Percentiles rank a stretch among this genome's conserved stretches.
phyloP scores from a whole-genome alignment of 35 echinoderm and acorn worm genomes.

The Anneissia japonica region DNA sequence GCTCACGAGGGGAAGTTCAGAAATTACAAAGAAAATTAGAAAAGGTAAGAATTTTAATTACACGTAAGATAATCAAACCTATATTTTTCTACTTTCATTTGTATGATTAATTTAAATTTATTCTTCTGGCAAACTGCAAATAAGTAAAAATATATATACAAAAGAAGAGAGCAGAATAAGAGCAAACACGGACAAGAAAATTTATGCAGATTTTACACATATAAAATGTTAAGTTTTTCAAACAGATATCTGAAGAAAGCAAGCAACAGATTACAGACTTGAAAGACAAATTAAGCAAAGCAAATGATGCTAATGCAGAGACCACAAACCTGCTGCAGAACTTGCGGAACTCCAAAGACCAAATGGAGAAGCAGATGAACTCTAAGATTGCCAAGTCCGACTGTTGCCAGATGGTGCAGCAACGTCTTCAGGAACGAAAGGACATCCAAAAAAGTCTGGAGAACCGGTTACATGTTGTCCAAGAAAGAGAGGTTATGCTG shows the following conservation, averaged over 20 bases:
- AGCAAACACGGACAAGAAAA: neutral
- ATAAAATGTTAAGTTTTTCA: neutral
- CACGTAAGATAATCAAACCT: too few species aligned
- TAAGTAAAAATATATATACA: too few species aligned
- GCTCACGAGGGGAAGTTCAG: neutral
- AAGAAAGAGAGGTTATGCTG: conserved; percentile 49
- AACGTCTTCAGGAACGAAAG: conserved; percentile 21
- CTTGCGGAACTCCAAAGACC: conserved; percentile 11
- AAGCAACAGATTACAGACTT: neutral
- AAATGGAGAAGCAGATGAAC: neutral
- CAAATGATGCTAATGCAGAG: conserved; percentile 14
- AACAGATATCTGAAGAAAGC: conserved; percentile 24
- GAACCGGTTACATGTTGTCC: conserved; percentile 30
- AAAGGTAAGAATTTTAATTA: neutral
- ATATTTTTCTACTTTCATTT: too few species aligned
- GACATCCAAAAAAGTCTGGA: conserved; percentile 39
- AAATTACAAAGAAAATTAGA: neutral
- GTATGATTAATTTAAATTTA: too few species aligned
- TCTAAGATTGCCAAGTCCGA: neutral
- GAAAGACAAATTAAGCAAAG: conserved; percentile 26
- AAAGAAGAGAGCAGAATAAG: too few species aligned
- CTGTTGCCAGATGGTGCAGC: conserved; percentile 2
- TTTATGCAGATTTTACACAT: neutral
- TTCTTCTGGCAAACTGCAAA: too few species aligned
- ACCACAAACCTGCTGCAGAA: conserved; percentile 19